These are phyloP conservation scores for Lepus timidus DNA, from an alignment of 2,113 vertebrate genomes.

Conservation along the genomic window DNA sequence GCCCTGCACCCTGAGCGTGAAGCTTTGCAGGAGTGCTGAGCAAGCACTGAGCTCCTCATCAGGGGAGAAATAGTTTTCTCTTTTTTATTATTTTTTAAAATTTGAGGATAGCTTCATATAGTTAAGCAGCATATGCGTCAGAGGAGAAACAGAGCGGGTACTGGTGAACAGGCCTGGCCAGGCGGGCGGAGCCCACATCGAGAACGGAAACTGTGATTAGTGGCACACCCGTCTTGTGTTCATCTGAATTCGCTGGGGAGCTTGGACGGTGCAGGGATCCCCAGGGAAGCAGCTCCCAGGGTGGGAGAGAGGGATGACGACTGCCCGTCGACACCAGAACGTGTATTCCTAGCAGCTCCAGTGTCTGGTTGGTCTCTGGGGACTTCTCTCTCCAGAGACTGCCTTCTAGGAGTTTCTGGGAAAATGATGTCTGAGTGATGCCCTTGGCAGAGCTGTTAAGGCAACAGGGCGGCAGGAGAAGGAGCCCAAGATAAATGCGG, in stretches of 20 bases:
- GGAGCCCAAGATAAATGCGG: rapidly evolving
- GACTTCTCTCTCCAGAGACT: slow-evolving; percentile 3
- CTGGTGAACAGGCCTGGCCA: background rate
- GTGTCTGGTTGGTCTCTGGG: background rate
- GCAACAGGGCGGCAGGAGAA: background rate
- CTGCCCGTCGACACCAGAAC: background rate
- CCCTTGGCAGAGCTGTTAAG: background rate
- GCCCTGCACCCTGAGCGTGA: background rate
- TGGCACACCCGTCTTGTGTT: background rate
- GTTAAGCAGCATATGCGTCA: background rate
- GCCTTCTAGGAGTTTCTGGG: background rate
- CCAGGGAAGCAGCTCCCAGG: background rate
- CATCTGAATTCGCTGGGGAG: background rate
- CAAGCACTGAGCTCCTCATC: background rate
- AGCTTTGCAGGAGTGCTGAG: background rate
- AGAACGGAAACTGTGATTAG: slow-evolving; percentile 18
- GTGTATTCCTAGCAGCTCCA: background rate
- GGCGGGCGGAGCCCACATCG: background rate
- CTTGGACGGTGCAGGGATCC: background rate
- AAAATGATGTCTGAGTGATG: background rate
- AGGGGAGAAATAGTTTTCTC: background rate
- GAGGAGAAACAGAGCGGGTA: background rate
- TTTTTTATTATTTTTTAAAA: background rate
- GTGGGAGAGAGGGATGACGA: background rate
- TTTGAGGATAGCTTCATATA: slow-evolving; percentile 39